phyloP scores from a whole-genome alignment of 2,113 vertebrate genomes.

The Lucifuga dentata region DNA sequence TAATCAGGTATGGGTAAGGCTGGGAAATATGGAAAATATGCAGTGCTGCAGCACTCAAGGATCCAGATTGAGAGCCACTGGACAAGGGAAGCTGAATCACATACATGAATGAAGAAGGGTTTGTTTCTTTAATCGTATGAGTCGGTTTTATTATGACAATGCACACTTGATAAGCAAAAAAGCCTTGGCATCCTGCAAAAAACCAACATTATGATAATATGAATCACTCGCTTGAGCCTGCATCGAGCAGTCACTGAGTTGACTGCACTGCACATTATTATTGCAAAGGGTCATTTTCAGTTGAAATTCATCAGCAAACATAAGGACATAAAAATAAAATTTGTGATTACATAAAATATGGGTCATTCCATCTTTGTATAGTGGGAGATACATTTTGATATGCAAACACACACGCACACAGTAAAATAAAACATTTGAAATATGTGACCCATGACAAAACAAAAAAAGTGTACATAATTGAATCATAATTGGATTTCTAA shows the following conservation, averaged over 20 bases:
- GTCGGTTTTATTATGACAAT: constrained; percentile 79
- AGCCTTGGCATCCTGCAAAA: constrained; percentile 71
- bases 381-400: constrained; percentile 57
- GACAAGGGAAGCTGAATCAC: neutral
- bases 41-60: no score
- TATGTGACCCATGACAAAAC: constrained; percentile 73
- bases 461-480: constrained; percentile 67
- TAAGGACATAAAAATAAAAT: constrained; percentile 62
- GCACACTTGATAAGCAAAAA: constrained; percentile 73
- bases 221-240: constrained; percentile 45
- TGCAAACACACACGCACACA: constrained; percentile 74
- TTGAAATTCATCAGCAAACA: constrained; percentile 65
- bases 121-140: constrained; percentile 56
- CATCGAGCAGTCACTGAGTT: constrained; percentile 53
- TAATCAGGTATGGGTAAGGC: no score
- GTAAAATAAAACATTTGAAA: constrained; percentile 60
- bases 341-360: constrained; percentile 67
- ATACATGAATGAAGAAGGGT: constrained; percentile 26
- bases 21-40: no score
- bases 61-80: no score
- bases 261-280: constrained; percentile 82
- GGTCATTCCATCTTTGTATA: constrained; percentile 60
- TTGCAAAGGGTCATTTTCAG: constrained; percentile 86
- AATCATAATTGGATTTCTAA: constrained; percentile 75
- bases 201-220: constrained; percentile 40